Evolutionary conservation across 1,140 invertebrate genomes (phyloP), one percentile per base, ranked within the genome.

Genomic region (Drosophila sturtevanti): DNA sequence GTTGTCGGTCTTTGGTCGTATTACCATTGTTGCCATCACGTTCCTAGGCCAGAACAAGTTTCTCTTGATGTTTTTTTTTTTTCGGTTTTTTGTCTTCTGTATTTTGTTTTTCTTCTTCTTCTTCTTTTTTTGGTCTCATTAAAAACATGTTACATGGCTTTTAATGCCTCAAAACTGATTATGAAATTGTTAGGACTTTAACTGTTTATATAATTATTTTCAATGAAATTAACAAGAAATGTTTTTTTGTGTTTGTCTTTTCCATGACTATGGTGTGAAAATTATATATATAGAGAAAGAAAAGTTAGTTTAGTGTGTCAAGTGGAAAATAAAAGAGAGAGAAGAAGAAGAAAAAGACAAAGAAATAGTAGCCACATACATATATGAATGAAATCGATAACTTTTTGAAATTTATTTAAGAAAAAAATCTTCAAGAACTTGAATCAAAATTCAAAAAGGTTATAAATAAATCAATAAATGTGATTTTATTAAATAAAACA

Each of bases 111-210:
- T 54, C 4, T 16, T 64, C 64, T 37, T 73, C 35, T 69, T 5
- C 9, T 10, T 51, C 69, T 52, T 38, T 48, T 69, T 78, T 68
- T 75, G 75, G 79, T 87, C 79, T 82, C 82, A 86, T 86, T 86
- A 82, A 68, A 82, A 86, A 82, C 84, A 79, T 87, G 82, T 86
- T 86, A 82, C 82, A 86, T 82, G 82, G 60, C 74, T 68, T 78
- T 75, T 71, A 71, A 67, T 78, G 76, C 72, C 63, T 79, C 16
- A 63, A 79, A 81, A 68, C 59, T 70, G 79, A 87, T 86, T 87
- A 86, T 82, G 79, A 86, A 86, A 86, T 72, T 68, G 44, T 55
- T n/a, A 31, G 35, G 52, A 72, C 54, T 72, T 79, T 87, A 87
- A 87, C 82, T 82, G 75, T 86, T 87, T 64, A 69, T 62, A 61